A percentile compares a stretch with the other conserved stretches of the same genome.
phyloP scores from a whole-genome alignment of 2,113 vertebrate genomes.

The Phocoena sinus region DNA sequence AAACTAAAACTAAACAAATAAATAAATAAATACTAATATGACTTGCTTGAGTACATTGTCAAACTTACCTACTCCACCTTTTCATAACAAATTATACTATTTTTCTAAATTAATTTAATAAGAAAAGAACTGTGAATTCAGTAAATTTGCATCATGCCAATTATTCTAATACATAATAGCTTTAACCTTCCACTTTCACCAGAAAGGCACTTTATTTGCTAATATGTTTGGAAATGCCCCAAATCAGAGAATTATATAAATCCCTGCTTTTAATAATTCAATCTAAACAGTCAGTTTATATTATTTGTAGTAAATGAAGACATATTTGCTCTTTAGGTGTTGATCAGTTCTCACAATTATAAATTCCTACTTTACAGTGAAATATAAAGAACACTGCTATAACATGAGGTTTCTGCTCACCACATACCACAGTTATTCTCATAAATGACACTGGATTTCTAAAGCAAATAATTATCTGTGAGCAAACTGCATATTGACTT shows the following conservation, averaged over 20 bases:
- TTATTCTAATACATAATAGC: not conserved
- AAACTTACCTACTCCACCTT: not conserved
- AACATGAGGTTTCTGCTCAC: conserved; percentile 48
- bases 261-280: not conserved
- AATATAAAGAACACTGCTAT: not conserved
- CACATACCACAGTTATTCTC: conserved; percentile 56
- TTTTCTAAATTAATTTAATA: not conserved
- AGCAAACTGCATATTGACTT: conserved; percentile 69
- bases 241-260: not conserved
- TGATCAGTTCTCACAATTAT: conserved; percentile 34
- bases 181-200: not conserved
- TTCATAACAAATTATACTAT: not conserved
- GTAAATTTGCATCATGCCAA: not conserved
- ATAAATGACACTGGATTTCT: conserved; percentile 71
- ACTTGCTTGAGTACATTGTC: not conserved
- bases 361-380: conserved; percentile 22
- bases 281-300: not conserved
- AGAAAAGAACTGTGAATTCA: not conserved
- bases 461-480: conserved; percentile 71
- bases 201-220: not conserved
- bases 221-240: not conserved
- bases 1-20: not conserved
- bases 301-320: conserved; percentile 43
- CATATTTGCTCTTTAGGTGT: not conserved
- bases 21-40: not conserved